Base-by-base conservation (phyloP, 2,888 invertebrate genomes). In the Ophion ventricosus region DNA sequence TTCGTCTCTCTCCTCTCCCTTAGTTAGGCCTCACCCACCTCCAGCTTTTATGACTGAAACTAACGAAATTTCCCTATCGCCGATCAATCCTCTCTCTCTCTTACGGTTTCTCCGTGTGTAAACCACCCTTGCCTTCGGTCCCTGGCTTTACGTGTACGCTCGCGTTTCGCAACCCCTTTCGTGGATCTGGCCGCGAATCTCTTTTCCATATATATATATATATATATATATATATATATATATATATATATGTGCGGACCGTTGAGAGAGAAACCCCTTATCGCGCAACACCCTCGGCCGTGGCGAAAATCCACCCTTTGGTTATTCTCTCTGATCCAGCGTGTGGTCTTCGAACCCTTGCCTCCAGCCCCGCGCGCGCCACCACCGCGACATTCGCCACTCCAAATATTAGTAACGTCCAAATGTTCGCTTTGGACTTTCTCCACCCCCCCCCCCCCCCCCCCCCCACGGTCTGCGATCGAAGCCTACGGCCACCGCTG, bases 41-140 rank as follows among this genome's bases (percentile, higher is more conserved):
- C 89, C 90, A 88, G 88, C 91, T 90, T 91, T 90, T 90, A 91
- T 91, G 90, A 91, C 89, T 86, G 89, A 90, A 91, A 92, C 92
- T 92, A 93, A 92, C 92, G 89, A 91, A 92, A 92, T 92, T 92
- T 92, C 91, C 91, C 92, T 92, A 92, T 92, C 92, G 90, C 86
- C 91, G 92, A 93, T 93, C 93, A 91, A 91, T 92, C 90, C 91
- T 88, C 70, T 25, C 59, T 59, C 75, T 43, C 43, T 29, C 57
- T 72, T 72, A 70, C 29, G 29, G 23, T 20, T 49, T 23, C 59
- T 40, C 17, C 40, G 49, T 26, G 26, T 7, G 29, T 11, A 49
- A 49, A 14, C 11, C 49, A 11, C 11, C 49, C 49, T 17, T 49
- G 11, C 3, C 17, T 11, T 49, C 40, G 17, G 20, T 54, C n/a